A percentile compares a stretch with the other conserved stretches of the same genome.
These are phyloP conservation scores for Papilio demoleus DNA, from an alignment of 2,888 invertebrate species.

Conservation along the genomic window DNA sequence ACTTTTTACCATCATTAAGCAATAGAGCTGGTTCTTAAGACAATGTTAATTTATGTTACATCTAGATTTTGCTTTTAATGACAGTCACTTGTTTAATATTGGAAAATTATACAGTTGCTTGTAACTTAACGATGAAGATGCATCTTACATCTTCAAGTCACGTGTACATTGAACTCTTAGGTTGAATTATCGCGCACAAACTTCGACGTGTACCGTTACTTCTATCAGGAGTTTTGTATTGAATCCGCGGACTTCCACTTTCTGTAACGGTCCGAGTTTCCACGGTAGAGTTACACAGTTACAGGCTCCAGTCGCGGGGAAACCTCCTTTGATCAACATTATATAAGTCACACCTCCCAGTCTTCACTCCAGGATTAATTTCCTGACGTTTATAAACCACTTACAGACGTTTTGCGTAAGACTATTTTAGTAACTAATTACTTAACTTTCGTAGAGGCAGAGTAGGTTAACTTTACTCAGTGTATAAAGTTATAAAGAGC, in stretches of 20 bases:
- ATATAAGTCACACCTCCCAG: no score
- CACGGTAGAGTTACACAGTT: conserved; percentile 10
- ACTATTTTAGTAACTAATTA: no score
- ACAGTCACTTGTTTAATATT: neutral
- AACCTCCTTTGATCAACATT: neutral
- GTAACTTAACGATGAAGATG: neutral
- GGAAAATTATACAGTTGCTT: neutral
- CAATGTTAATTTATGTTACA: neutral
- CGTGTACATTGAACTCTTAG: conserved; percentile 24
- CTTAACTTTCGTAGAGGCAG: no score
- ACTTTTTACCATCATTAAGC: neutral
- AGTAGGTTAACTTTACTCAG: no score
- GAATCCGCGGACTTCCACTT: conserved; percentile 28
- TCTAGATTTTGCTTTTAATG: neutral
- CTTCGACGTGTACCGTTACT: conserved; percentile 35
- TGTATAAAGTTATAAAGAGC: no score
- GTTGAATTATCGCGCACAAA: conserved; percentile 33
- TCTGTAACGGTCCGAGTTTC: conserved; percentile 28
- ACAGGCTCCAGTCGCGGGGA: conserved; percentile 4
- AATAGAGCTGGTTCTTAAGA: neutral
- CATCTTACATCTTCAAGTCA: conserved; percentile 11
- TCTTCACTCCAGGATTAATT: no score
- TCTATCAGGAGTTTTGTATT: conserved; percentile 34
- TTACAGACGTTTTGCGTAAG: no score
- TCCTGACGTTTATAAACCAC: no score